These are phyloP conservation scores for Corythaixoides concolor DNA, from an alignment of 2,113 vertebrate genomes.

Conservation along the genomic window DNA sequence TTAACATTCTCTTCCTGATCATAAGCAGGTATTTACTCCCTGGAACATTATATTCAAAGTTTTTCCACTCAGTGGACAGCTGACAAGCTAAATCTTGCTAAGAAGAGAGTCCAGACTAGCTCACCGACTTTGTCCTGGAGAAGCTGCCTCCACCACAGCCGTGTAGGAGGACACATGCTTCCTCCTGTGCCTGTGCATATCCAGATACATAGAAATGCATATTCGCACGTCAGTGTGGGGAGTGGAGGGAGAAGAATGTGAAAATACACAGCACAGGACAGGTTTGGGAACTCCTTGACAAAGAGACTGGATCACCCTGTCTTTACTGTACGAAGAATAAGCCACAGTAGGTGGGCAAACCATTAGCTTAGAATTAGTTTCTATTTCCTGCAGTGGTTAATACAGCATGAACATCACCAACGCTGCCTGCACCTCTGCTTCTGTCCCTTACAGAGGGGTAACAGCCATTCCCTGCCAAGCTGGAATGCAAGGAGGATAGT, in stretches of 20 bases:
- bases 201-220: background rate
- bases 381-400: background rate
- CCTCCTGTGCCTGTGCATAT: background rate
- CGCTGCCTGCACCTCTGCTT: background rate
- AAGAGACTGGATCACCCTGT: background rate
- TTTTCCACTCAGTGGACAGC: background rate
- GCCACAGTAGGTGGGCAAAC: background rate
- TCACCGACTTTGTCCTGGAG: background rate
- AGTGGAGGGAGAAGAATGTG: background rate
- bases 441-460: background rate
- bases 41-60: background rate
- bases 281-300: background rate
- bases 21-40: background rate
- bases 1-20: background rate
- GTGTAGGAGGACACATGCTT: background rate
- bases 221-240: background rate
- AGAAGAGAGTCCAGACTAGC: background rate
- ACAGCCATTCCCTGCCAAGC: background rate
- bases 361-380: background rate
- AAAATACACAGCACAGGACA: background rate
- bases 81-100: background rate
- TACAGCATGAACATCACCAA: background rate
- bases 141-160: background rate
- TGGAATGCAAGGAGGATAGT: background rate
- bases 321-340: background rate